Evolutionary conservation across 2,113 vertebrate genomes (phyloP).

Genomic region (Pyrgilauda ruficollis): DNA sequence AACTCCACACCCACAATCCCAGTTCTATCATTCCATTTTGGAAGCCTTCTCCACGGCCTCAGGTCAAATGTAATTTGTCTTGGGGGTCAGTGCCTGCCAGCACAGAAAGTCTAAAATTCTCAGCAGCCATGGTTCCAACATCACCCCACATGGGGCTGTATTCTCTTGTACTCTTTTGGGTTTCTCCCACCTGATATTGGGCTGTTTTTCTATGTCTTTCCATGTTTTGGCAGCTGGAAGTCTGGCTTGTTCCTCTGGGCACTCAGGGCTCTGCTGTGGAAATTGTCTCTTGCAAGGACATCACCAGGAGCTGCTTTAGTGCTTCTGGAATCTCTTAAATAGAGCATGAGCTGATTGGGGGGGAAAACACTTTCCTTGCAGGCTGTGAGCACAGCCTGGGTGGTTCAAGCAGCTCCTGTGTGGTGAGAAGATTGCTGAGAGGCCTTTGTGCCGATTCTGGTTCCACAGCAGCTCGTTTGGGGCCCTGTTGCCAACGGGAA

Average conservation of each 20-base stretch:
- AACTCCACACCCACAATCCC: neutral
- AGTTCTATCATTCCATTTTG: neutral
- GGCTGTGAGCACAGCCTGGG: neutral
- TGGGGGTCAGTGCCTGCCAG: neutral
- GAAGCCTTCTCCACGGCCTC: neutral
- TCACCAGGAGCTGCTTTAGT: neutral
- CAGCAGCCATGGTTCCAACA: neutral
- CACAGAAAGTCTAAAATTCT: neutral
- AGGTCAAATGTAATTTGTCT: neutral
- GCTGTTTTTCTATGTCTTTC: neutral
- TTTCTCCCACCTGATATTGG: neutral
- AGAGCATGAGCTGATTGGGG: neutral
- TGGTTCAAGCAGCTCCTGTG: neutral
- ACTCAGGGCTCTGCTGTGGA: neutral
- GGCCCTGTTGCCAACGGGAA: neutral
- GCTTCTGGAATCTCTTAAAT: neutral
- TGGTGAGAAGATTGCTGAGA: too few species aligned
- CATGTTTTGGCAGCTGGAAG: neutral
- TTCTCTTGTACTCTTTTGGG: neutral
- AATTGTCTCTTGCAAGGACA: neutral
- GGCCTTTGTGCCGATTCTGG: rapidly evolving
- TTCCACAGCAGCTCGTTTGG: neutral
- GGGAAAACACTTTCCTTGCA: neutral
- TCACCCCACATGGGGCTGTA: rapidly evolving
- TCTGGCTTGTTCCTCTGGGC: neutral